These are phyloP conservation scores for Saturnia japonica DNA, from an alignment of 2,888 invertebrate species.

Conservation along the genomic window DNA sequence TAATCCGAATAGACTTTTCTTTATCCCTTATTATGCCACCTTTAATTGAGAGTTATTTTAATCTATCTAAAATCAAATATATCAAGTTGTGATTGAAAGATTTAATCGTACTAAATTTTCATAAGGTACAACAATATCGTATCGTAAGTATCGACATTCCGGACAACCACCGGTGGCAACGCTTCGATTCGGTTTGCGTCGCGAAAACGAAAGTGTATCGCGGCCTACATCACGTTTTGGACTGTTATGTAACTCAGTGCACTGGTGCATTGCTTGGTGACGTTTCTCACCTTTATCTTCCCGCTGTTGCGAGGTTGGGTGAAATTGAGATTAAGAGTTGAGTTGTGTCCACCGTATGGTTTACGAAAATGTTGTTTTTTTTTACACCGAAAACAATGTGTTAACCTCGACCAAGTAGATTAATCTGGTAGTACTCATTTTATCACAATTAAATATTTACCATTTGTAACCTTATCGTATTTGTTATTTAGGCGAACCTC, in stretches of 20 bases:
- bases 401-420: background rate
- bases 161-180: background rate
- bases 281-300: constrained; percentile 16
- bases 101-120: background rate
- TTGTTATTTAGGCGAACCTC: too few species aligned
- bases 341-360: background rate
- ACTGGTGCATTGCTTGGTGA: constrained; percentile 36
- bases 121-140: background rate
- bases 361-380: background rate
- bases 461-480: background rate
- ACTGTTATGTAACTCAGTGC: constrained; percentile 52
- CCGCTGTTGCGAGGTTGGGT: constrained; percentile 22
- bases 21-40: too few species aligned
- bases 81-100: background rate
- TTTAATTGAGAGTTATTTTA: too few species aligned
- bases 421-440: background rate
- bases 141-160: background rate
- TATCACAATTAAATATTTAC: background rate
- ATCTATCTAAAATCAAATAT: background rate
- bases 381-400: background rate
- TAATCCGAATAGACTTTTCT: too few species aligned
- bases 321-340: constrained; percentile 16
- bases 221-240: constrained; percentile 60
- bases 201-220: constrained; percentile 58
- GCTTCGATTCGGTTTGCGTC: constrained; percentile 20